Percentiles rank a stretch among this genome's conserved stretches.
Conservation (phyloP, 2,888 invertebrate genomes). For the Leptodirus hochenwartii region DNA sequence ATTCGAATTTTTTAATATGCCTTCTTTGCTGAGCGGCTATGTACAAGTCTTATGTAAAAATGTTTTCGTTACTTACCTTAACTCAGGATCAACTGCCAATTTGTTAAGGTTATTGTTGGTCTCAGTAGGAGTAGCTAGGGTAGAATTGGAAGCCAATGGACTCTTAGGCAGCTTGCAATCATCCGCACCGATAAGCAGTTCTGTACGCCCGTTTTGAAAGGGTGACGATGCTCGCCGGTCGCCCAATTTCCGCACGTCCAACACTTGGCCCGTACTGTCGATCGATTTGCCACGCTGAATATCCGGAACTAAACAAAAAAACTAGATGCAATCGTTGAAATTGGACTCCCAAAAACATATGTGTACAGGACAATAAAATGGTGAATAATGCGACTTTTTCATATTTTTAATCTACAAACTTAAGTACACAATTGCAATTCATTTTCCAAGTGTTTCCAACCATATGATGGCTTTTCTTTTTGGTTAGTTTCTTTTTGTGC, state of each 20-base stretch:
- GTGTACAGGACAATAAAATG: background rate
- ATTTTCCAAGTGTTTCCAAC: no score
- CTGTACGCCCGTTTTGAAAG: conserved; percentile 54
- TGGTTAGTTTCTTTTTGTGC: no score
- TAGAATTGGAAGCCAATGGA: no score
- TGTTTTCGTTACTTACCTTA: conserved; percentile 37
- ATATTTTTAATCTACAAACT: no score
- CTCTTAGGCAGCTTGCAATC: conserved; percentile 42
- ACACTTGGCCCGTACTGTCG: conserved; percentile 21
- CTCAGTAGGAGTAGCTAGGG: conserved; percentile 39
- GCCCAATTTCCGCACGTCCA: conserved; percentile 30
- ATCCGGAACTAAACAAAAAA: no score
- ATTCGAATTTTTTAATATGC: no score
- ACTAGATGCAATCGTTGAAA: no score
- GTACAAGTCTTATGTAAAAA: no score
- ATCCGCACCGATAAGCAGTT: conserved; percentile 49
- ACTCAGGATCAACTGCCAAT: conserved; percentile 35
- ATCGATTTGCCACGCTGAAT: conserved; percentile 11
- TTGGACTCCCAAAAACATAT: no score
- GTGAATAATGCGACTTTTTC: background rate
- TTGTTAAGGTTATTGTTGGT: conserved; percentile 35
- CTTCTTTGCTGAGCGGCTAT: no score
- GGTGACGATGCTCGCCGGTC: conserved; percentile 35
- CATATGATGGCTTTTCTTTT: no score
- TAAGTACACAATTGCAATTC: no score